Conservation (phyloP, 2,797 vertebrate species). For the Philypnodon macrostomus region DNA sequence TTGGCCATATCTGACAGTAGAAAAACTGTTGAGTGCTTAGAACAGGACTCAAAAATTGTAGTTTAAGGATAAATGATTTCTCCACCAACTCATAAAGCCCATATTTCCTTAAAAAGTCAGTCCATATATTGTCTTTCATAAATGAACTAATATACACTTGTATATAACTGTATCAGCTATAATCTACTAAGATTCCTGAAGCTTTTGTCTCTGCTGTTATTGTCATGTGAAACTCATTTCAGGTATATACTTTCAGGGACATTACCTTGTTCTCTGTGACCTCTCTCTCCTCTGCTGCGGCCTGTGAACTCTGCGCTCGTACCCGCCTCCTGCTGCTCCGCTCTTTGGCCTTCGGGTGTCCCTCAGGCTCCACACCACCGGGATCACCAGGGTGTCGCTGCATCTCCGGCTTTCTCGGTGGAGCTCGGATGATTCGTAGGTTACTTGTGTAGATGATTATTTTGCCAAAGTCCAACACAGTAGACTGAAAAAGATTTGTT, state of each 20-base stretch:
- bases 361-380: conserved; percentile 62
- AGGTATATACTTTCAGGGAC: conserved; percentile 47
- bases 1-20: too few species aligned
- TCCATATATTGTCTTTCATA: too few species aligned
- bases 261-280: conserved; percentile 61
- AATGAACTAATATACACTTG: too few species aligned
- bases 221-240: too few species aligned
- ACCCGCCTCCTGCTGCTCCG: conserved; percentile 51
- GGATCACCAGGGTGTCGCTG: conserved; percentile 30
- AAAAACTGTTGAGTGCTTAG: too few species aligned
- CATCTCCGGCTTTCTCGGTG: conserved; percentile 79
- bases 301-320: conserved; percentile 26
- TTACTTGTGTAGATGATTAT: conserved; percentile 98
- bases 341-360: conserved; percentile 57
- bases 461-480: conserved; percentile 92
- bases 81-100: too few species aligned
- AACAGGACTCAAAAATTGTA: too few species aligned
- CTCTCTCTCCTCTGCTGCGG: conserved; percentile 35
- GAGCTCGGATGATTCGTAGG: conserved; percentile 89
- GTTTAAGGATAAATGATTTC: too few species aligned
- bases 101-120: too few species aligned
- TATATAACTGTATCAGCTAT: too few species aligned
- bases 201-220: too few species aligned
- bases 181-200: conserved; percentile 17
- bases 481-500: conserved; percentile 55